These are phyloP conservation scores for Mastomys coucha DNA, from an alignment of 2,113 vertebrate species.

Conservation along the genomic window DNA sequence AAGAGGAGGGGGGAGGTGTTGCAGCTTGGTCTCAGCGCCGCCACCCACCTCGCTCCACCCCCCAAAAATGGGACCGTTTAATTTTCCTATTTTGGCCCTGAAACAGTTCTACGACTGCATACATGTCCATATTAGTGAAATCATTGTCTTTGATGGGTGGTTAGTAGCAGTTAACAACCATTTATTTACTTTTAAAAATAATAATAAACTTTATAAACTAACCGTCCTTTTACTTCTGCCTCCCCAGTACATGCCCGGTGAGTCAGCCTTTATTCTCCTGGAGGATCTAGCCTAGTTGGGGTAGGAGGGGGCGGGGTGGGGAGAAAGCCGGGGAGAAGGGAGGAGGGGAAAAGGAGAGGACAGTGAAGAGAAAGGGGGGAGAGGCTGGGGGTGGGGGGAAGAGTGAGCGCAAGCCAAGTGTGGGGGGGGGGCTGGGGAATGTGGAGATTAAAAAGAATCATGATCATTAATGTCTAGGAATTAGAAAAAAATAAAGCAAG, in stretches of 20 bases:
- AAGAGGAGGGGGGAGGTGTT: not conserved
- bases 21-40: not conserved
- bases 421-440: not conserved
- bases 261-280: slow-evolving; percentile 70
- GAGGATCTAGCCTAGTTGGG: not conserved
- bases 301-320: rapidly evolving
- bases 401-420: not conserved
- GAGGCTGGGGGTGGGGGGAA: not conserved
- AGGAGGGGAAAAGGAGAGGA: not conserved
- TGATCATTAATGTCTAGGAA: slow-evolving; percentile 46
- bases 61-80: not conserved
- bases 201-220: slow-evolving; percentile 82
- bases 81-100: slow-evolving; percentile 43
- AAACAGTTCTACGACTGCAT: slow-evolving; percentile 48
- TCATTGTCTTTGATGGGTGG: slow-evolving; percentile 73
- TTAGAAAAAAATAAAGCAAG: slow-evolving; percentile 54
- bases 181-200: slow-evolving; percentile 83
- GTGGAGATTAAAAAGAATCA: slow-evolving; percentile 8
- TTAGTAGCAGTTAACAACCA: slow-evolving; percentile 78
- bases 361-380: not conserved
- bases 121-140: slow-evolving; percentile 59
- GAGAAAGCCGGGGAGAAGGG: not conserved
- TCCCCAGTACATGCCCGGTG: slow-evolving; percentile 47
- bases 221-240: slow-evolving; percentile 58
- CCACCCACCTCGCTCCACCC: not conserved